These are phyloP conservation scores for Amblyopsis hoosieri DNA, from an alignment of 2,797 vertebrate species.

Conservation along the genomic window DNA sequence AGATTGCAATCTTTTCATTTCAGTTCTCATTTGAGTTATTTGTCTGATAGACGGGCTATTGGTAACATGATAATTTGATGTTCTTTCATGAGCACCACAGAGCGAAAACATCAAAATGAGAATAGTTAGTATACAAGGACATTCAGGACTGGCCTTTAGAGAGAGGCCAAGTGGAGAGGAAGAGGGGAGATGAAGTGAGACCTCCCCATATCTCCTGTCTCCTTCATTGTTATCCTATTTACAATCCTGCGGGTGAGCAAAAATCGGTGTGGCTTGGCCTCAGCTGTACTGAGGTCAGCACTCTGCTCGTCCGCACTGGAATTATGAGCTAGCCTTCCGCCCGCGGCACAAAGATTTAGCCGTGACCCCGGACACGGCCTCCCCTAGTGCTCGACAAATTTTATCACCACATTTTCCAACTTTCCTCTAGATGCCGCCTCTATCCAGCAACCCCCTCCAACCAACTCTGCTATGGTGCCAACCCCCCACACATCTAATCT, in stretches of 20 bases:
- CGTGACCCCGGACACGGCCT: constrained; percentile 84
- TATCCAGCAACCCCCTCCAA: constrained; percentile 39
- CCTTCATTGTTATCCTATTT: constrained; percentile 71
- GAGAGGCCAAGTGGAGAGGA: constrained; percentile 49
- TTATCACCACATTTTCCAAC: constrained; percentile 85
- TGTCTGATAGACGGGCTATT: constrained; percentile 31
- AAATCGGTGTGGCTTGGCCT: constrained; percentile 72
- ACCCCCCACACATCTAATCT: constrained; percentile 67
- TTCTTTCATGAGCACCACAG: constrained; percentile 20
- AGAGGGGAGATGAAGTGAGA: constrained; percentile 46
- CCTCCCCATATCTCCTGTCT: constrained; percentile 50
- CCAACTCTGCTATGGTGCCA: constrained; percentile 46
- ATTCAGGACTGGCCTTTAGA: constrained; percentile 60
- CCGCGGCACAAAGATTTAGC: constrained; percentile 85
- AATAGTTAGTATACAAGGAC: constrained; percentile 52
- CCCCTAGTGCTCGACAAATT: constrained; percentile 83
- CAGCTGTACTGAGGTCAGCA: constrained; percentile 75
- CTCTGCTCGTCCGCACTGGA: constrained; percentile 85
- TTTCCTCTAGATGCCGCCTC: constrained; percentile 60
- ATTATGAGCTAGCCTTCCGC: constrained; percentile 85
- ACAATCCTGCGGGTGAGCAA: constrained; percentile 80
- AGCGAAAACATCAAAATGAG: constrained; percentile 25
- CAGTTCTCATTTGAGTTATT: constrained; percentile 43
- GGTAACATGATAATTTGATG: constrained; percentile 28
- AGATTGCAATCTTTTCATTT: constrained; percentile 30